A percentile compares a stretch with the other conserved stretches of the same genome.
phyloP scores from a whole-genome alignment of 2,888 invertebrate species.

The Drosophila emarginata region DNA sequence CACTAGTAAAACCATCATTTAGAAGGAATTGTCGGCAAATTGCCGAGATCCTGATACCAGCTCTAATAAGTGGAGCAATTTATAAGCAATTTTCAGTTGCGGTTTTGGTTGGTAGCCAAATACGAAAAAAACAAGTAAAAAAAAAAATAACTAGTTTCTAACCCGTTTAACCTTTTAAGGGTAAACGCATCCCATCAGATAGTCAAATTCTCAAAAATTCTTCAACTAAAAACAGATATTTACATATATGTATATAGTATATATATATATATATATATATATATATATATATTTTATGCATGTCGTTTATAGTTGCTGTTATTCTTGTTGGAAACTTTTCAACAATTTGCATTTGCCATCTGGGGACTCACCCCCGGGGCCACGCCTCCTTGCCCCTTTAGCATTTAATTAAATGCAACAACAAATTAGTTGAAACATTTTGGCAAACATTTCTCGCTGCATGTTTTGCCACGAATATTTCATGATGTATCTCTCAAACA shows the following conservation, averaged over 20 bases:
- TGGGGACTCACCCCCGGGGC: neutral
- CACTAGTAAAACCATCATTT: neutral
- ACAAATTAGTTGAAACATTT: constrained; percentile 45
- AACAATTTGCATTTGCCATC: constrained; percentile 24
- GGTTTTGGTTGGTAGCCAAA: constrained; percentile 48
- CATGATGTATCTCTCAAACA: constrained; percentile 4
- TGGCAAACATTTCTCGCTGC: constrained; percentile 37
- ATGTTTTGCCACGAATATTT: constrained; percentile 21
- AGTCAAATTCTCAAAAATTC: neutral
- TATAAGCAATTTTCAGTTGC: constrained; percentile 42
- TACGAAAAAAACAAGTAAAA: neutral
- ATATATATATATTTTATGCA: constrained; percentile 2
- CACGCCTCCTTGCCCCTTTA: neutral
- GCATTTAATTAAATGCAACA: constrained; percentile 56
- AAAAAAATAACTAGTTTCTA: neutral
- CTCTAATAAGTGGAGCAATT: constrained; percentile 19
- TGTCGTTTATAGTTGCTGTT: constrained; percentile 3
- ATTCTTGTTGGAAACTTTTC: constrained; percentile 9
- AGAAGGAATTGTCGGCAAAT: neutral
- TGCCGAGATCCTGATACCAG: neutral
- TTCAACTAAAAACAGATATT: neutral
- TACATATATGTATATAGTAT: neutral
- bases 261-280: neutral
- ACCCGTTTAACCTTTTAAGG: neutral
- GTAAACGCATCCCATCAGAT: neutral